Evolutionary conservation across 2,888 invertebrate genomes (phyloP).

Genomic region (Apodemia hepburni): DNA sequence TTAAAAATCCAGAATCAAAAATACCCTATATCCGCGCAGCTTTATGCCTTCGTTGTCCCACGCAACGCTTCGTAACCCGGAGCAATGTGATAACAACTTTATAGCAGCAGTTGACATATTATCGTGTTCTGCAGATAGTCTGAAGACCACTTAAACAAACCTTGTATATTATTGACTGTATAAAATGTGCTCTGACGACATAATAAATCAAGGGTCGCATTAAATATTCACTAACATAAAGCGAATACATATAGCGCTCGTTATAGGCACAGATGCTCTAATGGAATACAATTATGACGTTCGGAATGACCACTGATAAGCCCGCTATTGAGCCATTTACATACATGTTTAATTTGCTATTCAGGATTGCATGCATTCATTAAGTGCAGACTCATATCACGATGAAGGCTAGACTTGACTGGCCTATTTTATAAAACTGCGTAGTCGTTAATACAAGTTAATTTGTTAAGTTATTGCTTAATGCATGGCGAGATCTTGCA

Average conservation of each 20-base stretch:
- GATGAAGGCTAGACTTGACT: conserved; percentile 13
- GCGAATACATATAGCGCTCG: conserved; percentile 34
- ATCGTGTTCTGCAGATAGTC: neutral
- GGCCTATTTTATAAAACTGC: conserved; percentile 14
- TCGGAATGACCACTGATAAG: conserved; percentile 43
- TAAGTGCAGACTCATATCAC: conserved; percentile 10
- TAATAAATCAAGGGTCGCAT: conserved; percentile 31
- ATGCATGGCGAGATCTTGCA: neutral
- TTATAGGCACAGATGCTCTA: conserved; percentile 41
- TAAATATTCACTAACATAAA: conserved; percentile 23
- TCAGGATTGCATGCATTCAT: conserved; percentile 25
- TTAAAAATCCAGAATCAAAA: too few species aligned
- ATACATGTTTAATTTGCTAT: conserved; percentile 44
- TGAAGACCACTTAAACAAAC: conserved; percentile 21
- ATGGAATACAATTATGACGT: conserved; percentile 46
- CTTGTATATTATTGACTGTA: conserved; percentile 29
- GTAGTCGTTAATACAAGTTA: conserved; percentile 2
- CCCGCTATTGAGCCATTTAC: conserved; percentile 46
- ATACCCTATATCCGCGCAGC: too few species aligned
- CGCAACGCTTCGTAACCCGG: neutral
- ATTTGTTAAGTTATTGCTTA: conserved; percentile 2
- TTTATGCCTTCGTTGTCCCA: neutral
- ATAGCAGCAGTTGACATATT: neutral
- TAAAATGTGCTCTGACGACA: conserved; percentile 30
- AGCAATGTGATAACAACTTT: neutral